Evolutionary conservation across 1,140 invertebrate species (phyloP).

Genomic region (Drosophila miranda): DNA sequence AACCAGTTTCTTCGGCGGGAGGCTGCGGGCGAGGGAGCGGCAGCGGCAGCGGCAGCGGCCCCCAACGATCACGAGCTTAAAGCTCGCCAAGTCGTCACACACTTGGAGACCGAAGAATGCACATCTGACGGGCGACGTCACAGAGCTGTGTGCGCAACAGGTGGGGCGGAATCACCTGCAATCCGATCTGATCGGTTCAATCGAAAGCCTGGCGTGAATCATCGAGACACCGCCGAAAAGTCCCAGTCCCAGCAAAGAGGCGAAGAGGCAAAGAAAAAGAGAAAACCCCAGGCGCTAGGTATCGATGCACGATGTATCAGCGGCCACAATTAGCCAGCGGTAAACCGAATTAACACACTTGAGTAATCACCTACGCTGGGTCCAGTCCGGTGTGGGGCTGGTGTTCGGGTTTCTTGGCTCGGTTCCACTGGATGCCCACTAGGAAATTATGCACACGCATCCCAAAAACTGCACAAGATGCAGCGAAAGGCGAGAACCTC

Average conservation of each 20-base stretch:
- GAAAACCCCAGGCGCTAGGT: slow-evolving; percentile 27
- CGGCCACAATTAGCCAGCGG: slow-evolving; percentile 24
- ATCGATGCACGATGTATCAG: slow-evolving; percentile 2
- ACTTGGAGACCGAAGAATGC: slow-evolving; percentile 31
- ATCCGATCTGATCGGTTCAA: not conserved
- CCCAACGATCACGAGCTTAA: slow-evolving; percentile 23
- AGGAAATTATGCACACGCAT: slow-evolving; percentile 73
- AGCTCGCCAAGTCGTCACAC: slow-evolving; percentile 36
- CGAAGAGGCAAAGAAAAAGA: slow-evolving; percentile 10
- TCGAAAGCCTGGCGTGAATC: slow-evolving; percentile 14
- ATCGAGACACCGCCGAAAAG: slow-evolving; percentile 6
- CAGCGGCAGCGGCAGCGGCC: too few relatives aligned
- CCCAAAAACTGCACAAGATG: slow-evolving; percentile 46
- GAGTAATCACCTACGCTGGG: slow-evolving; percentile 16
- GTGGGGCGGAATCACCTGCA: slow-evolving; percentile 25
- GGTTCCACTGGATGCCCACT: slow-evolving; percentile 51
- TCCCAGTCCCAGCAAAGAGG: not conserved
- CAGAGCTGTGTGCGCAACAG: slow-evolving; percentile 2
- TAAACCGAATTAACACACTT: slow-evolving; percentile 28
- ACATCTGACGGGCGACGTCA: slow-evolving; percentile 34
- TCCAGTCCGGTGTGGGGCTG: slow-evolving; percentile 6
- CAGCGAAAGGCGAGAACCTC: slow-evolving; percentile 31
- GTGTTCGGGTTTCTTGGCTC: slow-evolving; percentile 24
- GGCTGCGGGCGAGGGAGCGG: too few relatives aligned
- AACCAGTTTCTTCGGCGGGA: slow-evolving; percentile 39